Percentiles rank a stretch among this genome's conserved stretches.
Conservation (phyloP, 2,888 invertebrate genomes). For the Eurytoma californica region DNA sequence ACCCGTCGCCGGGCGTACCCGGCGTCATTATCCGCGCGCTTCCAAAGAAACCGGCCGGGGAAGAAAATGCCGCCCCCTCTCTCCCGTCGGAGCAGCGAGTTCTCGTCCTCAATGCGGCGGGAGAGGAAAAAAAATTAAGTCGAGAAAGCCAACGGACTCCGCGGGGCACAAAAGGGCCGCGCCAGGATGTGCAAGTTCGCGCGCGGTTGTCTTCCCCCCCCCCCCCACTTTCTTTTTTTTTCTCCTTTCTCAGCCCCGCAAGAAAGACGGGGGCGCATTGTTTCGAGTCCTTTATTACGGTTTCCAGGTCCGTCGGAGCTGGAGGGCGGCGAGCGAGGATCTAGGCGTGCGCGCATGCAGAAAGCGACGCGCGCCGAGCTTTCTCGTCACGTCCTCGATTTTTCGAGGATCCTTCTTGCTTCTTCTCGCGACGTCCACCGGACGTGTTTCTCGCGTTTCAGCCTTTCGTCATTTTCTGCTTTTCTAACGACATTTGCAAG, state of each 20-base stretch:
- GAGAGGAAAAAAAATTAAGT: constrained; percentile 57
- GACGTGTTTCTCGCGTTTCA: too few relatives aligned
- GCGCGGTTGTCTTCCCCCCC: too few relatives aligned
- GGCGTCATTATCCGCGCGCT: neutral
- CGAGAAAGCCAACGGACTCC: constrained; percentile 50
- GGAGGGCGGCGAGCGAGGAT: neutral
- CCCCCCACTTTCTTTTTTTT: too few relatives aligned
- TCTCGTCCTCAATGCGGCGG: constrained; percentile 16
- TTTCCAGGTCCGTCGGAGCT: constrained; percentile 3
- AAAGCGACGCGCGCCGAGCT: neutral
- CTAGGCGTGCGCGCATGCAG: neutral
- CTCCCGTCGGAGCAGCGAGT: neutral
- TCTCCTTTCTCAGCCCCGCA: too few relatives aligned
- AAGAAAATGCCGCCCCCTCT: neutral
- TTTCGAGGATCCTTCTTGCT: neutral
- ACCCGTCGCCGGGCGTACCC: constrained; percentile 33
- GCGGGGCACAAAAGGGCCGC: constrained; percentile 18
- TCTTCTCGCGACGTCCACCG: neutral
- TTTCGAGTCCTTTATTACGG: constrained; percentile 43
- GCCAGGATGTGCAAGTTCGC: neutral
- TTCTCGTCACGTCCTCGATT: constrained; percentile 40
- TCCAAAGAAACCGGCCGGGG: neutral
- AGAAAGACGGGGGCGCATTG: constrained; percentile 31
- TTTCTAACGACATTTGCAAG: too few relatives aligned
- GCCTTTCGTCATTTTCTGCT: too few relatives aligned